Evolutionary conservation across 2,797 vertebrate species (phyloP).

Genomic region (Brachyrhaphis roseni): DNA sequence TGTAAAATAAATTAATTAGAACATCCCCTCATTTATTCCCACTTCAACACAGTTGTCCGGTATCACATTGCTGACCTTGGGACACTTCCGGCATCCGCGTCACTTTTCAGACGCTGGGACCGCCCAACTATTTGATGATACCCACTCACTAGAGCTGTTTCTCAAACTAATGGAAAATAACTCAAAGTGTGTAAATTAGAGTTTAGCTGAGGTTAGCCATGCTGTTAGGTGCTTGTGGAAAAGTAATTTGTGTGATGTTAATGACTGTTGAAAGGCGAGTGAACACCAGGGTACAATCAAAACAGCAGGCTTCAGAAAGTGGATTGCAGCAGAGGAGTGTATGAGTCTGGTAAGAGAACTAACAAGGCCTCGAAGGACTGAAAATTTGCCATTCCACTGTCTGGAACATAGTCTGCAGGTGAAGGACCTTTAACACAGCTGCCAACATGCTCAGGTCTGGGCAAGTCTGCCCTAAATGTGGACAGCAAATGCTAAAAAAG

Average conservation of each 20-base stretch:
- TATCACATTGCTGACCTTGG: not conserved
- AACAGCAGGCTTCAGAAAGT: not conserved
- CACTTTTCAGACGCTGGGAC: too few species aligned
- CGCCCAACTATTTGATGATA: not conserved
- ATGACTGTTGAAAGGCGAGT: not conserved
- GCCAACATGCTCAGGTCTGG: not conserved
- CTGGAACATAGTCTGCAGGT: not conserved
- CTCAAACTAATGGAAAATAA: not conserved
- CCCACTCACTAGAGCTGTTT: too few species aligned
- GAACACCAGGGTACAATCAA: not conserved
- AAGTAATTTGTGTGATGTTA: not conserved
- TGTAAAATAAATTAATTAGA: not conserved
- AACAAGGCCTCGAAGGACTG: not conserved
- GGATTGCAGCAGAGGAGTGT: not conserved
- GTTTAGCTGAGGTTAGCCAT: not conserved
- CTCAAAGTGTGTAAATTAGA: not conserved
- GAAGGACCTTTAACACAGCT: not conserved
- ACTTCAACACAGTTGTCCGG: not conserved
- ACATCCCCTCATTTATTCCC: not conserved
- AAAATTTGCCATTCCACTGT: not conserved
- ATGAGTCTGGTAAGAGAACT: not conserved
- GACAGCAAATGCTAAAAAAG: not conserved
- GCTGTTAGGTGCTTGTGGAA: not conserved
- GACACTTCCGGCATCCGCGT: not conserved
- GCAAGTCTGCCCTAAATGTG: not conserved